A percentile compares a stretch with the other conserved stretches of the same genome.
These are phyloP conservation scores for Luehdorfia chinensis DNA, from an alignment of 1,140 invertebrate genomes.

Conservation along the genomic window DNA sequence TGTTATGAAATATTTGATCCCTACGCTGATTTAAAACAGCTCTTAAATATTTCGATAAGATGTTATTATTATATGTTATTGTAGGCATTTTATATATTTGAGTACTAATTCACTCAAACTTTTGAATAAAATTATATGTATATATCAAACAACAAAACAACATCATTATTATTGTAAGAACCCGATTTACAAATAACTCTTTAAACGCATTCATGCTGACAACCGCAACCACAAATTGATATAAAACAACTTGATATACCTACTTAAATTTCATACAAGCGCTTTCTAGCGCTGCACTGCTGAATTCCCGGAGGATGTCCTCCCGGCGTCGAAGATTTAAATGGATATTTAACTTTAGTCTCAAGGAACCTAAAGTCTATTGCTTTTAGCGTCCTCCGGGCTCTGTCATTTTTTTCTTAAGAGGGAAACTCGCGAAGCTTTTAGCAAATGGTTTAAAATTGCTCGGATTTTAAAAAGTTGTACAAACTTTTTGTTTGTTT, in stretches of 20 bases:
- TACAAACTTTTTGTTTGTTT: constrained; percentile 33
- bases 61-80: too few species aligned
- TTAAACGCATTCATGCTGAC: background rate
- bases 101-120: too few species aligned
- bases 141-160: too few species aligned
- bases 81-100: too few species aligned
- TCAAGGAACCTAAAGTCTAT: constrained; percentile 71
- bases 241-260: constrained; percentile 2
- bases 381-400: constrained; percentile 55
- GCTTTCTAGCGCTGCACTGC: constrained; percentile 58
- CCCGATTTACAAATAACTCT: too few species aligned
- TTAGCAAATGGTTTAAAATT: constrained; percentile 69
- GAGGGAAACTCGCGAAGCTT: constrained; percentile 58
- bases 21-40: too few species aligned
- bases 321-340: constrained; percentile 68
- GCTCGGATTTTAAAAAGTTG: constrained; percentile 47
- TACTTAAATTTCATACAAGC: constrained; percentile 24
- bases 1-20: too few species aligned
- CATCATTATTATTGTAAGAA: too few species aligned
- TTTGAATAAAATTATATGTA: too few species aligned
- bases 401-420: constrained; percentile 48
- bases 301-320: constrained; percentile 40
- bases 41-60: too few species aligned
- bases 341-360: constrained; percentile 76
- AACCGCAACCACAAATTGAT: constrained; percentile 3